phyloP scores from a whole-genome alignment of 2,797 vertebrate species.

The Bradypus variegatus region DNA sequence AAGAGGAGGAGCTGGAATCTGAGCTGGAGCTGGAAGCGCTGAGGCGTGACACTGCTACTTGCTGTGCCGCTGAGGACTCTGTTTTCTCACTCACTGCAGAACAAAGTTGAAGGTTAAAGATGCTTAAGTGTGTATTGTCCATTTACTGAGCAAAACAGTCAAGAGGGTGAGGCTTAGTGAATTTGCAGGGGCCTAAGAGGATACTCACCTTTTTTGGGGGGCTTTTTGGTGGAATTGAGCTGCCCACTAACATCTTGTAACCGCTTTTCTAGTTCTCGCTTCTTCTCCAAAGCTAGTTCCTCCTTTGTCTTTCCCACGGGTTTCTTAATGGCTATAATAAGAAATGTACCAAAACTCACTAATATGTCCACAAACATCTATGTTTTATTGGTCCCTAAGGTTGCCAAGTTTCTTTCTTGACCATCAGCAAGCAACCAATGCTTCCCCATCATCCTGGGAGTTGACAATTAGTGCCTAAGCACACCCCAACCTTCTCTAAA shows the following conservation, averaged over 20 bases:
- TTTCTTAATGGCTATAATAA: constrained; percentile 78
- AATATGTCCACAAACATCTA: neutral
- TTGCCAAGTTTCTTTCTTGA: neutral
- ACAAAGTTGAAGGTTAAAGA: neutral
- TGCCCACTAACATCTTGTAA: constrained; percentile 93
- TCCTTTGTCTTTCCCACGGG: constrained; percentile 89
- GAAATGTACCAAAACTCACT: neutral
- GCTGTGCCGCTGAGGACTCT: constrained; percentile 63
- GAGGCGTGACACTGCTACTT: constrained; percentile 83
- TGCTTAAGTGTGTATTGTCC: neutral
- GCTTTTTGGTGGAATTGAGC: constrained; percentile 93
- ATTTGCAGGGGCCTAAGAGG: neutral
- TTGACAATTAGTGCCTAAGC: neutral
- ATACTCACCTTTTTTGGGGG: constrained; percentile 85
- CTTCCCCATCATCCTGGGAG: neutral
- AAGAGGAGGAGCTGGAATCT: constrained; percentile 86
- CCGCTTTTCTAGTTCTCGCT: constrained; percentile 87
- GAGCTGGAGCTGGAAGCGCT: constrained; percentile 92
- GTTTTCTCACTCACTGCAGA: constrained; percentile 79
- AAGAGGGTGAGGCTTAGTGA: accelerated
- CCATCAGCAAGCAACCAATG: neutral
- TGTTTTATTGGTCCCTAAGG: neutral
- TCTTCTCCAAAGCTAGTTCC: constrained; percentile 90
- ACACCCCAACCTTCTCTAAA: neutral
- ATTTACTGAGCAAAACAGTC: neutral